Conservation (phyloP, 2,113 vertebrate species). For the Rostratula benghalensis region DNA sequence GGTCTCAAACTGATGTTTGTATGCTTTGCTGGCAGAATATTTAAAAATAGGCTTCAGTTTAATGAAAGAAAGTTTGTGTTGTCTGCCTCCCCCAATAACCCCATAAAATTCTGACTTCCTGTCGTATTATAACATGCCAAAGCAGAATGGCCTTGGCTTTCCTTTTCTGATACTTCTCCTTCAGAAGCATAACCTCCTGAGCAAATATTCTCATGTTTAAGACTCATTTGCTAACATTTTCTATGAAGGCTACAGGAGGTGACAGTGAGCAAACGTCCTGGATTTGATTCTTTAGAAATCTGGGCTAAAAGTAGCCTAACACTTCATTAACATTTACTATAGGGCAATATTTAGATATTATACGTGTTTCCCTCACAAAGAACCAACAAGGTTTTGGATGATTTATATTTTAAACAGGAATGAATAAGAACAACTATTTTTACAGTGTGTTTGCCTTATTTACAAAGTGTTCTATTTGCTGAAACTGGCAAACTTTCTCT, state of each 20-base stretch:
- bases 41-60: neutral
- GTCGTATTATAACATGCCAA: neutral
- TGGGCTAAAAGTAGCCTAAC: neutral
- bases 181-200: neutral
- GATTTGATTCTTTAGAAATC: neutral
- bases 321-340: neutral
- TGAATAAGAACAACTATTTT: conserved; percentile 30
- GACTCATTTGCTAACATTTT: neutral
- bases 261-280: neutral
- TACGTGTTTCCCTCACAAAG: neutral
- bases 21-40: neutral
- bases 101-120: neutral
- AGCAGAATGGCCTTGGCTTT: neutral
- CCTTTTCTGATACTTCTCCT: neutral
- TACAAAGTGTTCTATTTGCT: neutral
- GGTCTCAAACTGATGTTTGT: neutral
- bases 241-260: neutral
- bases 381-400: neutral
- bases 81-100: neutral
- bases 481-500: neutral
- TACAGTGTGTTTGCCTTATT: neutral
- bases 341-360: neutral
- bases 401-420: conserved; percentile 27
- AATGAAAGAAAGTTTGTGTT: neutral
- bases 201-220: neutral